Conservation (phyloP, 2,113 vertebrate genomes). For the Saguinus midas region DNA sequence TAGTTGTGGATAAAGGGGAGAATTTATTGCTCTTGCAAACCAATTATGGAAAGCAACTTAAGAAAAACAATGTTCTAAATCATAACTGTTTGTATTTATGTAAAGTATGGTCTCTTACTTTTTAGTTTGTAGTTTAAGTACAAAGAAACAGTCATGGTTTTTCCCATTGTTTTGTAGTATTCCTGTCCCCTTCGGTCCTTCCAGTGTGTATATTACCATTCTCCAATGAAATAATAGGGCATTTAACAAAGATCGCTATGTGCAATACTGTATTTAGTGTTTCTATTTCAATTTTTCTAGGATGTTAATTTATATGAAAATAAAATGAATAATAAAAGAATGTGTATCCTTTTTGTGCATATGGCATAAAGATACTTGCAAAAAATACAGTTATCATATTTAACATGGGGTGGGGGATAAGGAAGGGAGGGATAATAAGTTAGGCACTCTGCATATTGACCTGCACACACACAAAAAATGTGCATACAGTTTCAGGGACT, state of each 20-base stretch:
- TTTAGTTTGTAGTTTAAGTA: constrained; percentile 77
- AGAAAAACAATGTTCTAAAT: constrained; percentile 79
- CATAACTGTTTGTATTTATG: constrained; percentile 85
- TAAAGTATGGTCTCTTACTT: constrained; percentile 81
- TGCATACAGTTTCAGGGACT: neutral
- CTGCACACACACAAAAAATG: no score
- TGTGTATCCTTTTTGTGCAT: constrained; percentile 30
- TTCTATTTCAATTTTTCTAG: constrained; percentile 90
- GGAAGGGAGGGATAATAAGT: neutral
- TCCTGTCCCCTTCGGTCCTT: constrained; percentile 81
- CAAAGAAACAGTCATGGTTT: constrained; percentile 76
- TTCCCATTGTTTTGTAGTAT: constrained; percentile 81
- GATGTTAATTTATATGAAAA: constrained; percentile 92
- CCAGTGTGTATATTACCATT: constrained; percentile 84
- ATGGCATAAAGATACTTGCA: neutral
- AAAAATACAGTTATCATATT: neutral
- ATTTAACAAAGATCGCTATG: constrained; percentile 88
- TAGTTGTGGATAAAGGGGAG: constrained; percentile 69
- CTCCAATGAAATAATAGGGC: constrained; percentile 83
- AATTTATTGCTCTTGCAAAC: constrained; percentile 74
- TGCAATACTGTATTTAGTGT: constrained; percentile 93
- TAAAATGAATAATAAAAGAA: constrained; percentile 89
- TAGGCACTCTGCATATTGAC: neutral
- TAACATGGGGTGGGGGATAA: fast-evolving
- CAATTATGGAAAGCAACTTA: constrained; percentile 71